phyloP scores from a whole-genome alignment of 1,140 invertebrate species.

The Pseudachorutes palmiensis region DNA sequence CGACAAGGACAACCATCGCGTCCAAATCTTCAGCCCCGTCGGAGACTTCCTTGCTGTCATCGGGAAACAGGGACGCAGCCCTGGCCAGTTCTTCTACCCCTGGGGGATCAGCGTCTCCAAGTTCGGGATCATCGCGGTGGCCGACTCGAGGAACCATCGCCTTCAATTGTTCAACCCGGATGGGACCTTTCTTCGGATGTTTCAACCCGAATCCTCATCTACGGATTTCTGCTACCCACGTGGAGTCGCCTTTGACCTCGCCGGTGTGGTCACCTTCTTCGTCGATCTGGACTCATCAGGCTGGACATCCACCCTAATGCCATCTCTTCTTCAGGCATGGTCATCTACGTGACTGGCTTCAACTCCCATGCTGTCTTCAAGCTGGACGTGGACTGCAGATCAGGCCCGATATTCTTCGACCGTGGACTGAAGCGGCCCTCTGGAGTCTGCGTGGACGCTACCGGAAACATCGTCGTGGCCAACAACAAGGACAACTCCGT shows the following conservation, averaged over 20 bases:
- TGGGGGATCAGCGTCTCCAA: constrained; percentile 80
- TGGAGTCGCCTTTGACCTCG: constrained; percentile 75
- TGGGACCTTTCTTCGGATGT: constrained; percentile 51
- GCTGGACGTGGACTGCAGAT: background rate
- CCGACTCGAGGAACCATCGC: constrained; percentile 87
- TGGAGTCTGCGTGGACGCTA: constrained; percentile 3
- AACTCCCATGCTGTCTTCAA: background rate
- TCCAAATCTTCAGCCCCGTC: constrained; percentile 73
- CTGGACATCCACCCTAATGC: no score
- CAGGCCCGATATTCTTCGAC: background rate
- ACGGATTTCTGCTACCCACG: constrained; percentile 80
- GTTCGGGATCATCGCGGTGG: constrained; percentile 72
- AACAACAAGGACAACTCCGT: no score
- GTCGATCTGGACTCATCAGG: background rate
- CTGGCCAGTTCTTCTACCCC: constrained; percentile 88
- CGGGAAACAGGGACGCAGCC: constrained; percentile 72
- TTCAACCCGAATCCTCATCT: constrained; percentile 55
- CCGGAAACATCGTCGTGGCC: constrained; percentile 6
- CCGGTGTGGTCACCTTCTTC: constrained; percentile 44
- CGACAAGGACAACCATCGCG: constrained; percentile 92
- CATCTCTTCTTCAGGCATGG: background rate
- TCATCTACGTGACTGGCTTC: constrained; percentile 8
- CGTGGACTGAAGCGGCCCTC: background rate
- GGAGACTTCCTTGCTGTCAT: constrained; percentile 76
- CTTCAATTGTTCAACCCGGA: constrained; percentile 75